A percentile compares a stretch with the other conserved stretches of the same genome.
phyloP scores from a whole-genome alignment of 1,140 invertebrate genomes.

The Drosophila pruinosa region DNA sequence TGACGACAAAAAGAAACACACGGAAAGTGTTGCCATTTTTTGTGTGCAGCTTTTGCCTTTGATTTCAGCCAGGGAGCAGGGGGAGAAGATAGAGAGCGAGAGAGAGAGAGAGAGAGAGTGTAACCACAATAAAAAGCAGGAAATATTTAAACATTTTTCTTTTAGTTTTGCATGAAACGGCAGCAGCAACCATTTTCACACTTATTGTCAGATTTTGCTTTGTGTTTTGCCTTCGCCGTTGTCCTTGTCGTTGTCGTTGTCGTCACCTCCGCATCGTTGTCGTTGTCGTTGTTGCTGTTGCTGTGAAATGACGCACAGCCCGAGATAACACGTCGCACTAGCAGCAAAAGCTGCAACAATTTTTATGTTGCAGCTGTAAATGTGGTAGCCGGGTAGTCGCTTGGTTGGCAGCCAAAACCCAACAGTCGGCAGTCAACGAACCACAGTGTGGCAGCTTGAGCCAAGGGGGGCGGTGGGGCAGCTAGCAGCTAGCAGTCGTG shows the following conservation, averaged over 20 bases:
- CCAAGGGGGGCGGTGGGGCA: no score
- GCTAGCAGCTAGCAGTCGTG: neutral
- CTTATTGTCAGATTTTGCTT: constrained; percentile 81
- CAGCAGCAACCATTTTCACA: constrained; percentile 67
- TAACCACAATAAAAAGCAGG: constrained; percentile 81
- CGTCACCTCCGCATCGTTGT: neutral
- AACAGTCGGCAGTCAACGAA: neutral
- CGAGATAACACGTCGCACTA: constrained; percentile 68
- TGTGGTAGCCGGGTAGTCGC: constrained; percentile 34
- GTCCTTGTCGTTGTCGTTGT: constrained; percentile 15
- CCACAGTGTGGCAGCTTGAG: no score
- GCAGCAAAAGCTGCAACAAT: constrained; percentile 56
- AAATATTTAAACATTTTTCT: constrained; percentile 83
- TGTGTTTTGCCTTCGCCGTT: constrained; percentile 52
- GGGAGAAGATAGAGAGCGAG: no score
- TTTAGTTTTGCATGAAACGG: constrained; percentile 72
- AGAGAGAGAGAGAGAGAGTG: constrained; percentile 15
- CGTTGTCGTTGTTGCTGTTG: constrained; percentile 29
- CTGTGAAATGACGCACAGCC: constrained; percentile 79
- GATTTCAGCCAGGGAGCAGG: no score
- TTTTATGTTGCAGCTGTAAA: constrained; percentile 59
- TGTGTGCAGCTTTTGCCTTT: constrained; percentile 23
- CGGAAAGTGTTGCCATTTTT: constrained; percentile 78
- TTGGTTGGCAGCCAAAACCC: constrained; percentile 4
- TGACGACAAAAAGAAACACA: constrained; percentile 69